Conservation (phyloP, 2,113 vertebrate species). For the Malurus alboscapulatus region DNA sequence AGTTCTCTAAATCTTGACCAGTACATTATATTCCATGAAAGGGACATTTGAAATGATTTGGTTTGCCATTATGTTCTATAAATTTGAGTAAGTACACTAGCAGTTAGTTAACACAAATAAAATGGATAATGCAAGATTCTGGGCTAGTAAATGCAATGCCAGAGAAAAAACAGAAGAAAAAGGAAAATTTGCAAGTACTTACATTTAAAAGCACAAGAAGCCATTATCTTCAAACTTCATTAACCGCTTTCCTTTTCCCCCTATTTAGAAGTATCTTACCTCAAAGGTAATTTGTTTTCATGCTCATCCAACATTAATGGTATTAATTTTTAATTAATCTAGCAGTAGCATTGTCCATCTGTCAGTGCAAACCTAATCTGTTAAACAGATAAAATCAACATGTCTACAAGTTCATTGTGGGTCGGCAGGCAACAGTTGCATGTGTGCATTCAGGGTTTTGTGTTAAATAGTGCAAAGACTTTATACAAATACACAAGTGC, state of each 20-base stretch:
- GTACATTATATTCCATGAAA: background rate
- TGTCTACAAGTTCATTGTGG: slow-evolving; percentile 55
- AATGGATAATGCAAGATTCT: background rate
- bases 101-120: slow-evolving; percentile 8
- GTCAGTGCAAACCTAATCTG: slow-evolving; percentile 58
- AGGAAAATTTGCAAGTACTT: background rate
- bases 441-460: background rate
- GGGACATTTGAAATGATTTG: background rate
- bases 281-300: slow-evolving; percentile 62
- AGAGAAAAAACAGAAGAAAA: background rate
- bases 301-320: slow-evolving; percentile 55
- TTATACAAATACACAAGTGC: background rate
- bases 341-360: slow-evolving; percentile 57
- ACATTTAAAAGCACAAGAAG: background rate
- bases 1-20: slow-evolving; percentile 16
- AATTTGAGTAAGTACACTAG: slow-evolving; percentile 3
- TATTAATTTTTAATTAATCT: slow-evolving; percentile 68
- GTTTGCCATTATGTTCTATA: background rate
- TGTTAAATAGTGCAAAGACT: slow-evolving; percentile 25
- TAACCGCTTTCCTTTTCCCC: background rate
- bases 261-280: slow-evolving; percentile 38
- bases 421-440: slow-evolving; percentile 8
- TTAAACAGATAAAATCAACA: slow-evolving; percentile 60
- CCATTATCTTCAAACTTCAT: background rate
- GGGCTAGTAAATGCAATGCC: background rate